Percentiles rank a stretch among this genome's conserved stretches.
These are phyloP conservation scores for Rhagonycha fulva DNA, from an alignment of 2,888 invertebrate genomes.

Conservation along the genomic window DNA sequence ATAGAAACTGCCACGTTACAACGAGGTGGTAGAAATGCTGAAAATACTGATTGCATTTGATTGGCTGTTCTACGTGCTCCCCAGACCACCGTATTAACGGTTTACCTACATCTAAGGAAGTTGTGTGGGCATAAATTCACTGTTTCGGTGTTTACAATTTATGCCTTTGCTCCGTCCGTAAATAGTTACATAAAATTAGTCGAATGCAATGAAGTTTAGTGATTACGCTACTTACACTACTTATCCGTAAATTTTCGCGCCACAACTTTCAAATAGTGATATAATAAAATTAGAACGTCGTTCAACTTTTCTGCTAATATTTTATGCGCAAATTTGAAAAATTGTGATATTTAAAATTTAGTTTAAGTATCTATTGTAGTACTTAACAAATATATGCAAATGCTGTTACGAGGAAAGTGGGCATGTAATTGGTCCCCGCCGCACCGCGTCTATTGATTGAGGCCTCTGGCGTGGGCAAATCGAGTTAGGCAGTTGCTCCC, in stretches of 20 bases:
- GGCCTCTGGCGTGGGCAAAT: constrained; percentile 54
- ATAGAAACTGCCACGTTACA: constrained; percentile 50
- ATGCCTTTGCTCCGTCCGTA: background rate
- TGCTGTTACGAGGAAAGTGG: constrained; percentile 59
- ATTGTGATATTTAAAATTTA: background rate
- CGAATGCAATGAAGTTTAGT: background rate
- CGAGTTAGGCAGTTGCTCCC: constrained; percentile 55
- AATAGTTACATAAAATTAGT: background rate
- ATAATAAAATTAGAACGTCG: background rate
- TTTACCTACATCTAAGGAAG: background rate
- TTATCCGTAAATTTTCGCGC: background rate
- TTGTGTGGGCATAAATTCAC: background rate
- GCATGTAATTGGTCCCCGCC: constrained; percentile 59
- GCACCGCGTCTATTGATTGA: constrained; percentile 58
- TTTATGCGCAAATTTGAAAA: background rate
- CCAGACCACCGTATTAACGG: constrained; percentile 22
- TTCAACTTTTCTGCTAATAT: background rate
- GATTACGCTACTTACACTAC: background rate
- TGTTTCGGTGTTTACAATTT: background rate
- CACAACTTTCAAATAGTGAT: background rate
- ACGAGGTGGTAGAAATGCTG: constrained; percentile 34
- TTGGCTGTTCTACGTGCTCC: constrained; percentile 23
- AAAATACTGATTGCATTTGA: constrained; percentile 32
- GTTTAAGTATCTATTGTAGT: constrained; percentile 28
- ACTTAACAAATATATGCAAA: constrained; percentile 56